Evolutionary conservation across 2,888 invertebrate genomes (phyloP).

Genomic region (Chrysolina americana): DNA sequence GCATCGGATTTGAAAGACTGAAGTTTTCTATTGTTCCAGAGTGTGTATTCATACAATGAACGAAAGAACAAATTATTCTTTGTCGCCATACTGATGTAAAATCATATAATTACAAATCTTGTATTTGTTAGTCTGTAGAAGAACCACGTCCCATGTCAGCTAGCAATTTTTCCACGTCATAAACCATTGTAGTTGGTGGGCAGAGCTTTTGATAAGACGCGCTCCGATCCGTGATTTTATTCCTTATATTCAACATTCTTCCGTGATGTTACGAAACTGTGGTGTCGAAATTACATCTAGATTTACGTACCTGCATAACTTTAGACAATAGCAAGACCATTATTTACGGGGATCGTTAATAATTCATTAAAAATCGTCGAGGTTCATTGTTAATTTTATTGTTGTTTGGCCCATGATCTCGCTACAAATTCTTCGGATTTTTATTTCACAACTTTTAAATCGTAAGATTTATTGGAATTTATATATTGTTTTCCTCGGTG

Average conservation of each 20-base stretch:
- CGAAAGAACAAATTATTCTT: background rate
- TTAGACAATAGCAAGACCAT: constrained; percentile 21
- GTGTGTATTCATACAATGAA: too few relatives aligned
- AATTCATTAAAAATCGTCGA: constrained; percentile 36
- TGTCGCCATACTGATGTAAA: background rate
- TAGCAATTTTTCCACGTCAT: constrained; percentile 34
- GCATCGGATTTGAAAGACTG: too few relatives aligned
- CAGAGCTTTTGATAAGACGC: constrained; percentile 31
- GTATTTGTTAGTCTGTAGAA: background rate
- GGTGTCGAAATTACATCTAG: constrained; percentile 21
- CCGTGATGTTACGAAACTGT: constrained; percentile 29
- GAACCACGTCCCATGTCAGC: constrained; percentile 12
- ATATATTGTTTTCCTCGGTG: background rate
- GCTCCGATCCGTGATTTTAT: constrained; percentile 26
- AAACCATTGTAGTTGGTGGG: constrained; percentile 28
- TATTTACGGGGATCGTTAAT: constrained; percentile 11
- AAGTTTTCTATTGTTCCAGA: too few relatives aligned
- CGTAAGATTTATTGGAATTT: constrained; percentile 5
- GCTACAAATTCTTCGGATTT: constrained; percentile 35
- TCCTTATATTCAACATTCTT: constrained; percentile 36
- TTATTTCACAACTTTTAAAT: constrained; percentile 26
- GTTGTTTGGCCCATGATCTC: constrained; percentile 30
- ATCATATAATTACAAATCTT: constrained; percentile 13
- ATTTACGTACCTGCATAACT: constrained; percentile 23
- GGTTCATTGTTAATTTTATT: constrained; percentile 36